Base-by-base conservation (phyloP, 2,113 vertebrate genomes). In the Xiphias gladius region DNA sequence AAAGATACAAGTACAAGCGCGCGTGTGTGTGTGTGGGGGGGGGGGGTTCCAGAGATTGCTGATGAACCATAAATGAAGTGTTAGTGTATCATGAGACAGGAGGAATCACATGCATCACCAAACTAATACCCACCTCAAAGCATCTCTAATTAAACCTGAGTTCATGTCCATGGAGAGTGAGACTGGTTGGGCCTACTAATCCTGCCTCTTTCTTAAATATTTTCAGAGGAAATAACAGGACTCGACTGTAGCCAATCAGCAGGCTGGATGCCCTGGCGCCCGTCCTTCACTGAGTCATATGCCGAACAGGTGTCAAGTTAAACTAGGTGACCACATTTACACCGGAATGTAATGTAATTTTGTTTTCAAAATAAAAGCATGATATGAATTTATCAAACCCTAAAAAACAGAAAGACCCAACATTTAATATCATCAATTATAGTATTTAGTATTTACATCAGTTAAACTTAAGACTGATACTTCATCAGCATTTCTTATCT, bases 331-430 rank as follows among this genome's bases (percentile, higher is more conserved):
- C 5, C 48, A 63, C 62, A 30, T 2, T 0, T 7, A 41, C 16
- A 70, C 64, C 14, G n/a, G 35, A 28, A n/a, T 22, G 0, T 17
- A 0, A 37, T 37, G 11, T 43, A 0, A 11, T 39, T 0, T 7
- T 10, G 4, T 14, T 39, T 82, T 70, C 84, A 86, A 55, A 76
- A 76, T 80, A 83, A 87, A 62, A 67, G 71, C 35, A 70, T 57
- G 11, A 13, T 4, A 3, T 43, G 41, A 12, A 43, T 43, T 43
- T 7, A 43, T 12, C 41, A 10, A 39, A 39, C 37, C 4, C 35
- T 35, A 39, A 8, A 39, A 8, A 7, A 39, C 37, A 10, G 37
- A 39, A 39, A 39, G 7, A 10, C 37, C 12, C 2, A 12, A 43
- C 41, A 43, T 43, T 13, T 43, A 43, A 43, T 43, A 13, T 43